Evolutionary conservation across 1,140 invertebrate genomes (phyloP).

Genomic region (Gerris buenoi): DNA sequence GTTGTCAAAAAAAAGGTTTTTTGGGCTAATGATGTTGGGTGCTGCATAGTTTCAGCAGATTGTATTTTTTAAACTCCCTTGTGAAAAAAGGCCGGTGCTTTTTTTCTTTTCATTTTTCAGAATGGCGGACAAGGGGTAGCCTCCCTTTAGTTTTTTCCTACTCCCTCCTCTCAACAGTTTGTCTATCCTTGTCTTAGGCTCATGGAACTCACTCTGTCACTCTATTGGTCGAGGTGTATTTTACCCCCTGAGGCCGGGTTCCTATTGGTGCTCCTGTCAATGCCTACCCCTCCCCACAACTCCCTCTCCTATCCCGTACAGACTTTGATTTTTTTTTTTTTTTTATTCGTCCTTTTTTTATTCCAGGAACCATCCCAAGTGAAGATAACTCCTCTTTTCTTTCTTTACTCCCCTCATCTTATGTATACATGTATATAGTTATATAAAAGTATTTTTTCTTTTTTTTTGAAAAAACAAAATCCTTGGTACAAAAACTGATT

Average conservation of each 20-base stretch:
- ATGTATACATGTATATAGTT: too few relatives aligned
- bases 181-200: background rate
- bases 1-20: background rate
- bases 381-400: too few relatives aligned
- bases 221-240: background rate
- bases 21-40: background rate
- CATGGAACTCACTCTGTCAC: background rate
- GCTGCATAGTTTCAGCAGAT: slow-evolving; percentile 5
- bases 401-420: too few relatives aligned
- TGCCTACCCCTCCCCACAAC: slow-evolving; percentile 3
- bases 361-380: background rate
- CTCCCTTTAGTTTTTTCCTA: background rate
- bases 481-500: too few relatives aligned
- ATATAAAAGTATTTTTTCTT: too few relatives aligned
- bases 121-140: slow-evolving; percentile 8
- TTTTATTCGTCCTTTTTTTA: background rate
- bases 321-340: background rate
- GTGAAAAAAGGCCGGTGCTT: background rate
- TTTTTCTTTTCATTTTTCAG: slow-evolving; percentile 12
- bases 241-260: background rate
- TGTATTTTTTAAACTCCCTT: slow-evolving; percentile 5
- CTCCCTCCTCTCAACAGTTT: background rate
- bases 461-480: too few relatives aligned
- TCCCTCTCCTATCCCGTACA: background rate
- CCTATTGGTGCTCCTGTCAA: slow-evolving; percentile 8